Base-by-base conservation (phyloP, 2,888 invertebrate species). In the Drosophila mayaguana region DNA sequence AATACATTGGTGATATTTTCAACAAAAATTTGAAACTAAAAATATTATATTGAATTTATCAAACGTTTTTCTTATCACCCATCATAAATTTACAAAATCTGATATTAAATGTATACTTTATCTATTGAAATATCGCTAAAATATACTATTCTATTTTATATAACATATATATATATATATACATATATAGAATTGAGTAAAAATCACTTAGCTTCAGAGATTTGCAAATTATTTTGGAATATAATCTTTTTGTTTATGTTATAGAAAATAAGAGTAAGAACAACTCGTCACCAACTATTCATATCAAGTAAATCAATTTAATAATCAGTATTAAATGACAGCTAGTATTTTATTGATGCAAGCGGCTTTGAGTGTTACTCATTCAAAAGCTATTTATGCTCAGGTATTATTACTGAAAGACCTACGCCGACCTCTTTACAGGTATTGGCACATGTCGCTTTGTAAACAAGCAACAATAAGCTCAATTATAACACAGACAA, bases 391-490 rank as follows among this genome's bases (percentile, higher is more conserved):
- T n/a, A 64, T 76, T 61, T 48, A 59, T 46, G 40, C 50, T 61
- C 28, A 51, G 50, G 36, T 61, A 60, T 54, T 60, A 63, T 55
- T 60, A 63, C 50, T 60, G 45, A 72, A 72, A 55, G 56, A 63
- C 63, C 62, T 64, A 45, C 51, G 59, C 16, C 61, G 79, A 77
- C 79, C 77, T 62, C 70, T 74, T 77, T 77, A 43, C 43, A 42
- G 54, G 36, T 62, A 73, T 63, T 64, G 63, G 68, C 78, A 63
- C 76, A 77, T 69, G 69, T 69, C 45, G 62, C 55, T 56, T 63
- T 59, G 61, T 66, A 66, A 77, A 77, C 65, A 69, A 69, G 48
- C 61, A 38, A 18, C 61, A 61, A 53, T 53, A 63, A 70, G 63
- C 48, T 48, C 70, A 70, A 51, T 46, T 45, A 34, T 28, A 61